phyloP scores from a whole-genome alignment of 2,797 vertebrate species.

The Channallabes apus region DNA sequence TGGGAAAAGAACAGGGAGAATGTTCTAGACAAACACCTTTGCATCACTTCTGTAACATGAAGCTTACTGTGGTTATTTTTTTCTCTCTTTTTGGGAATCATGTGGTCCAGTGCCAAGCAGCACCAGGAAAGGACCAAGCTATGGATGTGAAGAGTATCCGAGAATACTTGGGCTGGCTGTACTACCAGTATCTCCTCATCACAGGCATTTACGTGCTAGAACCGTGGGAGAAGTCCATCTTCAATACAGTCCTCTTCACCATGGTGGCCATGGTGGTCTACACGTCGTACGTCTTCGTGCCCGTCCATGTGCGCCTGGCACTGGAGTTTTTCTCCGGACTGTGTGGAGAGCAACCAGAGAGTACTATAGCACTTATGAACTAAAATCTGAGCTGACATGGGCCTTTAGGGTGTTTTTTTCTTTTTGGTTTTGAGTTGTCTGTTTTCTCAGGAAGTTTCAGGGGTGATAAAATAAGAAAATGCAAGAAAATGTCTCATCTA shows the following conservation, averaged over 20 bases:
- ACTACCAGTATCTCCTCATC: conserved; percentile 95
- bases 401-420: not conserved
- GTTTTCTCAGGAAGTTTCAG: conserved; percentile 55
- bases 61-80: conserved; percentile 18
- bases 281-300: conserved; percentile 93
- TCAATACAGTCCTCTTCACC: conserved; percentile 87
- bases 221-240: conserved; percentile 94
- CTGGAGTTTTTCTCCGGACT: conserved; percentile 90
- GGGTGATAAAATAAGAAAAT: conserved; percentile 45
- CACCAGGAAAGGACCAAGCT: not conserved
- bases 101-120: conserved; percentile 10
- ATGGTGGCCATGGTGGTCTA: conserved; percentile 91
- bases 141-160: conserved; percentile 87
- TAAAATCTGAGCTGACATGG: conserved; percentile 56
- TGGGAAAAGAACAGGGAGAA: not conserved
- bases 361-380: conserved; percentile 75
- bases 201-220: conserved; percentile 95
- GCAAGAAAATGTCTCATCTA: conserved; percentile 18
- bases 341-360: conserved; percentile 77
- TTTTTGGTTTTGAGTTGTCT: not conserved
- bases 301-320: conserved; percentile 88
- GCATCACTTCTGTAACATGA: conserved; percentile 6
- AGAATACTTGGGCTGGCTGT: conserved; percentile 92
- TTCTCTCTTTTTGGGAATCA: not conserved
- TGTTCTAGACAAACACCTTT: not conserved